Percentiles rank a stretch among this genome's conserved stretches.
These are phyloP conservation scores for Cydia amplana DNA, from an alignment of 1,140 invertebrate species.

Conservation along the genomic window DNA sequence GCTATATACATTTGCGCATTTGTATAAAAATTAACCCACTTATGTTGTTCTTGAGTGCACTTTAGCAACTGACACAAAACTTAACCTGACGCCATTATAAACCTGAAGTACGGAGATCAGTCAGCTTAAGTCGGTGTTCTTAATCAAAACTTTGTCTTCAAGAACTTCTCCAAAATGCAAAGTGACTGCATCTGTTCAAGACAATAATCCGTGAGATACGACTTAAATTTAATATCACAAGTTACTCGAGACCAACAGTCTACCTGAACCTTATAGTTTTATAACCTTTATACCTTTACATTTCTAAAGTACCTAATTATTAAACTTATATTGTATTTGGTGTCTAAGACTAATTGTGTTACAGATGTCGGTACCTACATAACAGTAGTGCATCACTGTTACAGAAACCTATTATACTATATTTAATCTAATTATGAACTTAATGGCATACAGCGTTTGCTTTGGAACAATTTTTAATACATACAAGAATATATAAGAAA, in stretches of 20 bases:
- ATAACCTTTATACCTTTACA: neutral
- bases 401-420: too few relatives aligned
- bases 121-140: constrained; percentile 13
- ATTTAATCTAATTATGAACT: too few relatives aligned
- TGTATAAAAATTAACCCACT: too few relatives aligned
- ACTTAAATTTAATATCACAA: constrained; percentile 1
- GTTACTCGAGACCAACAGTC: neutral
- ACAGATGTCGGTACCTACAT: too few relatives aligned
- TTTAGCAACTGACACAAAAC: neutral
- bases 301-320: neutral
- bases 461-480: too few relatives aligned
- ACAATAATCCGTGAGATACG: constrained; percentile 11
- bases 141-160: constrained; percentile 4
- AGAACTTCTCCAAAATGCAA: constrained; percentile 1
- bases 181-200: constrained; percentile 11
- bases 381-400: too few relatives aligned
- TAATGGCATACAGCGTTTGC: too few relatives aligned
- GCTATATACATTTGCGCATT: too few relatives aligned
- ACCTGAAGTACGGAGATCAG: constrained; percentile 9
- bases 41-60: neutral
- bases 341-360: too few relatives aligned
- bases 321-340: too few relatives aligned
- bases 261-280: neutral
- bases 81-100: constrained; percentile 7
- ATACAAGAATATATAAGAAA: too few relatives aligned